Percentiles rank a stretch among this genome's conserved stretches.
Conservation (phyloP, 2,888 invertebrate genomes). For the Troglohyphantes excavatus region DNA sequence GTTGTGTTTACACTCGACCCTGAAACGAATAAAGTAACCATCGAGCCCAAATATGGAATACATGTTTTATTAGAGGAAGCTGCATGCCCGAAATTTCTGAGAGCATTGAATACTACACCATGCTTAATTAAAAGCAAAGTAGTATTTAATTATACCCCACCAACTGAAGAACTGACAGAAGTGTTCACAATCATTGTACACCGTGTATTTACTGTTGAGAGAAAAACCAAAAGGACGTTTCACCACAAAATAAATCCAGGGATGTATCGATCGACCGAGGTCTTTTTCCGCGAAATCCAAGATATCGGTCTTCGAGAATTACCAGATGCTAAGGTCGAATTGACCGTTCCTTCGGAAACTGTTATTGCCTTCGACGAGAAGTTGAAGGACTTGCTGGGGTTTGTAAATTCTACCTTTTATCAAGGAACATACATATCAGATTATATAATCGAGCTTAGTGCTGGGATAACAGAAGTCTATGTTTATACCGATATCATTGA, state of each 20-base stretch:
- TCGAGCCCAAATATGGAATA: background rate
- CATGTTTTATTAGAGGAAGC: background rate
- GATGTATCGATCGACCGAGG: background rate
- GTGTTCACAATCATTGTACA: background rate
- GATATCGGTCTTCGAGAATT: background rate
- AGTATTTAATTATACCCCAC: background rate
- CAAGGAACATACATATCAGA: background rate
- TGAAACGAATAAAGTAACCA: background rate
- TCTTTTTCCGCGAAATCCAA: background rate
- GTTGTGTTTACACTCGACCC: background rate
- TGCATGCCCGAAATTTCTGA: background rate
- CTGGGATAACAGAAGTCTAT: slow-evolving; percentile 9
- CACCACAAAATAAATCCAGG: background rate
- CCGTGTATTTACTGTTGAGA: background rate
- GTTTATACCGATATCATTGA: slow-evolving; percentile 3
- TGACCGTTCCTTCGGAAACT: background rate
- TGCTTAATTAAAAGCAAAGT: background rate
- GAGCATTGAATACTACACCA: background rate
- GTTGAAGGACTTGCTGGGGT: background rate
- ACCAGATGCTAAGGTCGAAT: background rate
- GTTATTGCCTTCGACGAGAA: background rate
- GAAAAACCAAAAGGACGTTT: background rate
- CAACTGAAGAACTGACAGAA: background rate
- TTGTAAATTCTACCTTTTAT: background rate
- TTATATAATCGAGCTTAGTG: background rate